Conservation (phyloP, 2,888 invertebrate species). For the Hylaea fasciaria region DNA sequence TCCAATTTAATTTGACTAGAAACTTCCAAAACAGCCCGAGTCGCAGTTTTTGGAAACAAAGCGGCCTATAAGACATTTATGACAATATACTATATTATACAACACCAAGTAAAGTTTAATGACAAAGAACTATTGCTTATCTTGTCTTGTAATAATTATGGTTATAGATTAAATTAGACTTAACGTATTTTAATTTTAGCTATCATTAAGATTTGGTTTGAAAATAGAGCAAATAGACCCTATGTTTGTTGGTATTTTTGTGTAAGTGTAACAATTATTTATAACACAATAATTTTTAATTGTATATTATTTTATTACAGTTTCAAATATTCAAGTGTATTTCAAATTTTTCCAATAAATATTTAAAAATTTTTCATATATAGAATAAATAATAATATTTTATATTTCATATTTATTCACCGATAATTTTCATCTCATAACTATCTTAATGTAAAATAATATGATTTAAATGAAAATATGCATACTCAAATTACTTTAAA, state of each 20-base stretch:
- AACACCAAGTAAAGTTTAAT: slow-evolving; percentile 31
- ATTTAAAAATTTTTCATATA: too few species aligned
- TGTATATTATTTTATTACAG: too few species aligned
- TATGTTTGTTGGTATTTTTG: background rate
- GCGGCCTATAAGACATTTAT: slow-evolving; percentile 18
- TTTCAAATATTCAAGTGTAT: too few species aligned
- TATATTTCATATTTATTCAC: too few species aligned
- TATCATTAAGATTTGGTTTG: background rate
- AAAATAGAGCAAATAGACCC: background rate
- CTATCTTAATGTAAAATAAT: background rate
- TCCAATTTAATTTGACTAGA: slow-evolving; percentile 73
- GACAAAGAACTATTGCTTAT: slow-evolving; percentile 43
- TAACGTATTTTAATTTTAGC: background rate
- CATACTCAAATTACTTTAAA: background rate
- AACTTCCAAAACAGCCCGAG: slow-evolving; percentile 50
- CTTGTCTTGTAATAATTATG: slow-evolving; percentile 14
- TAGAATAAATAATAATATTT: too few species aligned
- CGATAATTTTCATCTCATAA: too few species aligned
- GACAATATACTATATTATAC: slow-evolving; percentile 36
- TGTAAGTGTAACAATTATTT: too few species aligned
- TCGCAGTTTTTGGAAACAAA: slow-evolving; percentile 30
- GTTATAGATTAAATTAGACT: background rate
- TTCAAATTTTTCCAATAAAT: too few species aligned
- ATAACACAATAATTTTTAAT: too few species aligned
- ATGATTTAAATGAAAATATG: background rate